These are phyloP conservation scores for Cantharis rustica DNA, from an alignment of 2,888 invertebrate genomes.

Conservation along the genomic window DNA sequence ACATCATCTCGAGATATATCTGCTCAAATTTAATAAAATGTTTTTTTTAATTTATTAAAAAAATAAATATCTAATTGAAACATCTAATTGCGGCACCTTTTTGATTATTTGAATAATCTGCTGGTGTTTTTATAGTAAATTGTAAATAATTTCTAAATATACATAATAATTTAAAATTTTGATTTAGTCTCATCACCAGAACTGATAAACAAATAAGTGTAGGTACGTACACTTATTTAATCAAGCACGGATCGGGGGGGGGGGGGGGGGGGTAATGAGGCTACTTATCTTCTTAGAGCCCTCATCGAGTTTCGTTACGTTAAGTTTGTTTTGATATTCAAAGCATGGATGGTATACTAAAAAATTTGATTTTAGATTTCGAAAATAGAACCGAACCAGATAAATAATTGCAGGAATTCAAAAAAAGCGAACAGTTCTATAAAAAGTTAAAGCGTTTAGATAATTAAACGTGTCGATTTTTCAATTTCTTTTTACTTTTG, in stretches of 20 bases:
- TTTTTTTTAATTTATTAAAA: background rate
- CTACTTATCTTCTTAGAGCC: too few relatives aligned
- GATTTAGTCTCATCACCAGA: background rate
- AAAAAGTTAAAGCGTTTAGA: conserved; percentile 42
- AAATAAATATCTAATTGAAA: background rate
- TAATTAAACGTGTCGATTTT: conserved; percentile 50
- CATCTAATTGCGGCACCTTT: background rate
- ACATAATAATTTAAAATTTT: background rate
- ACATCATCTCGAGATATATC: background rate
- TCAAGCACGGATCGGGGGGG: too few relatives aligned
- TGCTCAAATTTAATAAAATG: background rate
- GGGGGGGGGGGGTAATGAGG: too few relatives aligned
- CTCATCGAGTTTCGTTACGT: too few relatives aligned
- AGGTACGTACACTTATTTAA: too few relatives aligned
- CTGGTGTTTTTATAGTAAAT: background rate
- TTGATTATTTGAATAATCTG: background rate
- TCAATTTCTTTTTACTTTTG: conserved; percentile 44
- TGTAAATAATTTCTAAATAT: background rate
- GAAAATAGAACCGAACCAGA: conserved; percentile 32
- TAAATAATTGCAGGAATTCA: conserved; percentile 34
- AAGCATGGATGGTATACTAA: background rate
- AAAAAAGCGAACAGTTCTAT: conserved; percentile 36
- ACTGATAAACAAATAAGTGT: background rate
- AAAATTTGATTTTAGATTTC: background rate
- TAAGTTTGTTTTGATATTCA: too few relatives aligned